Conservation (phyloP, 2,113 vertebrate species). For the Anhinga rufa region DNA sequence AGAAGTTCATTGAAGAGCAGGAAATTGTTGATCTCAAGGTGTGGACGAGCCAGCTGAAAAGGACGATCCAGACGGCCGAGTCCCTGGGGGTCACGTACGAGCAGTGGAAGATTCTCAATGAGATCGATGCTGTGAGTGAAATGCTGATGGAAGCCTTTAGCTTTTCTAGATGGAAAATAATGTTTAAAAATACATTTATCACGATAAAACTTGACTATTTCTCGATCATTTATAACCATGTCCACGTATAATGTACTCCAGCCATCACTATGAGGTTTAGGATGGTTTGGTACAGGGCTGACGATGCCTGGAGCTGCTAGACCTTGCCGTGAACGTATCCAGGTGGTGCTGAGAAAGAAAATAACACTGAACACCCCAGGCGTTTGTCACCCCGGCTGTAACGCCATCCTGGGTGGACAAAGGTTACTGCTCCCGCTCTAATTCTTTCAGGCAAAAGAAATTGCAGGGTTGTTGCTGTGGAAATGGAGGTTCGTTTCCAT, state of each 20-base stretch:
- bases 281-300: background rate
- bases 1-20: constrained; percentile 86
- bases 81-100: constrained; percentile 88
- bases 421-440: background rate
- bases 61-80: constrained; percentile 95
- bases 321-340: background rate
- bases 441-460: background rate
- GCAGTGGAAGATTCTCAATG: constrained; percentile 98
- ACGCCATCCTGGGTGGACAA: background rate
- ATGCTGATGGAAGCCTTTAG: background rate
- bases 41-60: constrained; percentile 95
- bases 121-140: constrained; percentile 91
- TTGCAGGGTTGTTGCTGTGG: background rate
- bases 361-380: background rate
- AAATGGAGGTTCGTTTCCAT: background rate
- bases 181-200: fast-evolving
- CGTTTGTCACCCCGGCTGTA: background rate
- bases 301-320: background rate
- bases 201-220: fast-evolving
- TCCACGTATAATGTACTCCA: fast-evolving
- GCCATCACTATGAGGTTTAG: fast-evolving
- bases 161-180: background rate
- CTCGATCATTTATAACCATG: fast-evolving
- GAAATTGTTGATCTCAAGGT: constrained; percentile 90
- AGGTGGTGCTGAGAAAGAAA: background rate